Base-by-base conservation (phyloP, 2,888 invertebrate species). In the Philonicus albiceps region DNA sequence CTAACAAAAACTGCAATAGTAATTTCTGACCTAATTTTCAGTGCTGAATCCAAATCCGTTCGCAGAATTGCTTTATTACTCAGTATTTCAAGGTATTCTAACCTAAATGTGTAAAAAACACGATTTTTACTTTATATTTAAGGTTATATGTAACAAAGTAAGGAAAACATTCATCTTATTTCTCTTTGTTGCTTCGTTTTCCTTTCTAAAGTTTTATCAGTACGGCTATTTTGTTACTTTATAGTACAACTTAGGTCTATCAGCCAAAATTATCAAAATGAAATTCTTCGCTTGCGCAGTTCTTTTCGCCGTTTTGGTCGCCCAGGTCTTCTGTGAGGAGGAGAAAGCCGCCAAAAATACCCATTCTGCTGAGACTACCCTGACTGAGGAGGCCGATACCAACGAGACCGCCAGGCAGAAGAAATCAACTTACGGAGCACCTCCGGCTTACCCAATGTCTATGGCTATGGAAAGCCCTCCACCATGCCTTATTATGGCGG, bases 351-450 rank as follows among this genome's bases (percentile, higher is more conserved):
- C 53, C 43, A 34, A 74, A n/a, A 34, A 37, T 2, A 11, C 37
- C 16, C 40, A 4, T 11, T 43, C 75, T 11, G 64, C 22, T 27
- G 37, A 13, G 16, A 8, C 53, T 6, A 19, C 43, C 53, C 27
- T 78, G n/a, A 22, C 43, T 7, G 22, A 49, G 34, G 43, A 34
- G 8, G 30, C 80, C 11, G 80, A 80, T 2, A 31, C 43, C 53
- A 34, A 27, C 11, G 80, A 80, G 27, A 53, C 6, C 11, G 49
- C 19, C 30, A 49, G 80, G 34, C 80, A 80, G 5, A 80, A 80
- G 80, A 80, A 80, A 22, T 27, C 80, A 4, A 13, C 80, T 2
- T 80, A 80, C 49, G 80, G 80, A 80, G 49, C 80, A 55, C 30
- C 80, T 7, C 80, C 80, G 8, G 80, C 80, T 5, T 80, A 80